A percentile compares a stretch with the other conserved stretches of the same genome.
Conservation (phyloP, 2,888 invertebrate genomes). For the Xestia xanthographa region DNA sequence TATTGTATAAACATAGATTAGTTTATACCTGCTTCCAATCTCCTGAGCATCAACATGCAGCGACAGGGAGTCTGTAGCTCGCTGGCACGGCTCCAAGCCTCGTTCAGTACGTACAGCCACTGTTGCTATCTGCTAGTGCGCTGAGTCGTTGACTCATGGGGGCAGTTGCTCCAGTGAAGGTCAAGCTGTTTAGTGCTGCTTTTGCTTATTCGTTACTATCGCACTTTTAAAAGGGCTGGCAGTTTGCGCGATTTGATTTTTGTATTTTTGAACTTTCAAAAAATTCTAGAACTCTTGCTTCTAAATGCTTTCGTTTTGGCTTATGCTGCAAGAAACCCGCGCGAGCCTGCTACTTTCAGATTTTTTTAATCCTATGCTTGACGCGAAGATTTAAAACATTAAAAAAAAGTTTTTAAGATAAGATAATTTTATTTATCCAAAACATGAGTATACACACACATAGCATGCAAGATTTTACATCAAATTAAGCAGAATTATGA, state of each 20-base stretch:
- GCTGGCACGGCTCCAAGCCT: slow-evolving; percentile 60
- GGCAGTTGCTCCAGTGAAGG: slow-evolving; percentile 57
- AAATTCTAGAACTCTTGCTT: not conserved
- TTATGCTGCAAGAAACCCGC: not conserved
- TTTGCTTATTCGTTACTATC: slow-evolving; percentile 38
- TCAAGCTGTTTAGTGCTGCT: slow-evolving; percentile 21
- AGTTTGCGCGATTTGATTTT: not conserved
- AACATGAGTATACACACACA: too few species aligned
- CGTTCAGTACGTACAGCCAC: slow-evolving; percentile 31
- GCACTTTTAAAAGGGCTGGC: slow-evolving; percentile 23
- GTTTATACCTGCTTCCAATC: slow-evolving; percentile 55
- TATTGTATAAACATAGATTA: too few species aligned
- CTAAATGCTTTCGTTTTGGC: not conserved
- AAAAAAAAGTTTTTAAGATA: too few species aligned
- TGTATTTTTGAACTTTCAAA: not conserved
- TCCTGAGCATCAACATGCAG: slow-evolving; percentile 28
- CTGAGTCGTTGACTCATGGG: slow-evolving; percentile 64
- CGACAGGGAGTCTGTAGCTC: slow-evolving; percentile 59
- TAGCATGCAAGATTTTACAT: too few species aligned
- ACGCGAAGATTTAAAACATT: not conserved
- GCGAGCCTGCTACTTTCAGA: not conserved
- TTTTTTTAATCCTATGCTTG: not conserved
- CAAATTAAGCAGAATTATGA: too few species aligned
- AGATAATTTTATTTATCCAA: too few species aligned
- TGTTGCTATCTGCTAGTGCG: slow-evolving; percentile 60